Conservation (phyloP, 2,888 invertebrate genomes). For the Agrotis clavis region DNA sequence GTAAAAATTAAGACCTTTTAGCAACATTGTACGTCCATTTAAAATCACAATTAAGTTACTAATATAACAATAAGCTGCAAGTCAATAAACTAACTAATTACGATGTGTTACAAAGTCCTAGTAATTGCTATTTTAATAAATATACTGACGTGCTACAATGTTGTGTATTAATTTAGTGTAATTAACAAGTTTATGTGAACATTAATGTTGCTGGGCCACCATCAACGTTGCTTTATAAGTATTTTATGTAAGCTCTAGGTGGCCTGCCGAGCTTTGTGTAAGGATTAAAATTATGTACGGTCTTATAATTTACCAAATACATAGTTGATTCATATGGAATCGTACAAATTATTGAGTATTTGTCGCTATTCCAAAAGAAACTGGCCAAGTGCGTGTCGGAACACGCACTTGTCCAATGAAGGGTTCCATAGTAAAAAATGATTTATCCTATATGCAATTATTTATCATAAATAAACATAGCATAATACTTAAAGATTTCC, state of each 20-base stretch:
- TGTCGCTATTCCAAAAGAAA: no score
- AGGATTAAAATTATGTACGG: background rate
- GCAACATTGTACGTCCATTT: background rate
- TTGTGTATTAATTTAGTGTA: constrained; percentile 31
- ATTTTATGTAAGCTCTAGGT: constrained; percentile 14
- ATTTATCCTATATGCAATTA: no score
- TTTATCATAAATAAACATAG: no score
- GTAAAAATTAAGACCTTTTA: background rate
- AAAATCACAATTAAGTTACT: constrained; percentile 19
- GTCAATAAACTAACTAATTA: constrained; percentile 12
- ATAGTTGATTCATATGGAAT: no score
- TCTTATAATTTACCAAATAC: no score
- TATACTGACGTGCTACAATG: constrained; percentile 33
- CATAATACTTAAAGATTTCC: no score
- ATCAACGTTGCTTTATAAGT: constrained; percentile 21
- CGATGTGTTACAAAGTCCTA: constrained; percentile 32
- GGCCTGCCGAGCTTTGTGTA: background rate
- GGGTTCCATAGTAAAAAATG: no score
- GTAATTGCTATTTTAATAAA: constrained; percentile 37
- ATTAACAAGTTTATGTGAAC: constrained; percentile 43
- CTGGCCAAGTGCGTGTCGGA: no score
- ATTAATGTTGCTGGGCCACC: constrained; percentile 23
- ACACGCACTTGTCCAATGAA: no score
- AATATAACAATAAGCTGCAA: background rate
- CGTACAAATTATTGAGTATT: no score